Percentiles rank a stretch among this genome's conserved stretches.
Conservation (phyloP, 2,797 vertebrate species). For the Syndactyla subalaris region DNA sequence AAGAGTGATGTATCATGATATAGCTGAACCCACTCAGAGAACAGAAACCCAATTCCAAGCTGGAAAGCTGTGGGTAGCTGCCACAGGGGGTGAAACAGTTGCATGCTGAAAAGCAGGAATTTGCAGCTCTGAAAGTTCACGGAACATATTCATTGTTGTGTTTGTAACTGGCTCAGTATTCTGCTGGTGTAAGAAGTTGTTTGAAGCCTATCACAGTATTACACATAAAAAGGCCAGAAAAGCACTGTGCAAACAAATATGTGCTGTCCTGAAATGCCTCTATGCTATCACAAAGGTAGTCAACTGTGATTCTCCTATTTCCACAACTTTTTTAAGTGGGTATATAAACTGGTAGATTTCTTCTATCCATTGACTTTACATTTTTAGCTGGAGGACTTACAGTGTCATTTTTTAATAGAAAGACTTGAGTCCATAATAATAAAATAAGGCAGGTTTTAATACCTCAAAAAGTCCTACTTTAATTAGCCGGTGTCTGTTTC, state of each 20-base stretch:
- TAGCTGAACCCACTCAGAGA: background rate
- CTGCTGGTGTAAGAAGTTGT: background rate
- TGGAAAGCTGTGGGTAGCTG: background rate
- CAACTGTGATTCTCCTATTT: background rate
- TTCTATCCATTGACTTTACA: background rate
- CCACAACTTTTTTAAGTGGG: rapidly evolving
- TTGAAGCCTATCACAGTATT: background rate
- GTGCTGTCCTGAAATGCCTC: background rate
- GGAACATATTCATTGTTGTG: background rate
- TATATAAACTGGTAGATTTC: background rate
- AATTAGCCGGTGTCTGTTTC: background rate
- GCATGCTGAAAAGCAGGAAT: background rate
- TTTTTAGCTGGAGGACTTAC: background rate
- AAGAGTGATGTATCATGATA: background rate
- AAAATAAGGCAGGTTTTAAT: background rate
- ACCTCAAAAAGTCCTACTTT: background rate
- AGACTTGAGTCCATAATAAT: background rate
- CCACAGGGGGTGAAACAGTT: background rate
- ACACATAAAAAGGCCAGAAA: background rate
- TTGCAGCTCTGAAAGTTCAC: background rate
- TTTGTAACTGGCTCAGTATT: background rate
- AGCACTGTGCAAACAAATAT: background rate
- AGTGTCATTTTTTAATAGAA: background rate
- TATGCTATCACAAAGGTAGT: background rate
- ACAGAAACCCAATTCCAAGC: background rate